These are phyloP conservation scores for Dynastes hyllus DNA, from an alignment of 2,888 invertebrate genomes.

Conservation along the genomic window DNA sequence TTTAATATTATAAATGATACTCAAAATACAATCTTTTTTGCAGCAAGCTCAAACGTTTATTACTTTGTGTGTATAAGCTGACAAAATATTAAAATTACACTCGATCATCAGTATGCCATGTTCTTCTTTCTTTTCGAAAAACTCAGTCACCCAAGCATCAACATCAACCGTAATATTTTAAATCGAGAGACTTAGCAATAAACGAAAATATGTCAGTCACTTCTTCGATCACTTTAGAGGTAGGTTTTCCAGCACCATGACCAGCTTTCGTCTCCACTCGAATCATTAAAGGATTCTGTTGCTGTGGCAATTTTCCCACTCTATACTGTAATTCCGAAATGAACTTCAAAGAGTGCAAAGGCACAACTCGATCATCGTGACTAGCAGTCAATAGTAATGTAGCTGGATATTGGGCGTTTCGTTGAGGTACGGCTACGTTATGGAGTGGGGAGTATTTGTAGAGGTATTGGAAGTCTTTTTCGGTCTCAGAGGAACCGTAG, in stretches of 20 bases:
- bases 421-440: constrained; percentile 84
- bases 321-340: constrained; percentile 91
- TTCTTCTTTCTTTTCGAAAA: not conserved
- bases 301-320: constrained; percentile 76
- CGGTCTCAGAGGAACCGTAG: constrained; percentile 92
- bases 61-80: constrained; percentile 10
- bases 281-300: constrained; percentile 90
- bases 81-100: constrained; percentile 14
- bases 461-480: constrained; percentile 89
- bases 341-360: constrained; percentile 96
- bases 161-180: constrained; percentile 64
- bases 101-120: not conserved
- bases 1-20: too few species aligned
- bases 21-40: not conserved
- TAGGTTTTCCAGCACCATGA: constrained; percentile 98
- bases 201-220: constrained; percentile 92
- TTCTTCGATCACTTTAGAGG: constrained; percentile 95
- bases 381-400: constrained; percentile 95
- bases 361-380: constrained; percentile 99
- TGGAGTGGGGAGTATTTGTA: constrained; percentile 95
- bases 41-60: constrained; percentile 23
- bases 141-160: not conserved
- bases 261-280: constrained; percentile 96
- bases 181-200: constrained; percentile 81
- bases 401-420: constrained; percentile 87